Conservation (phyloP, 2,797 vertebrate genomes). For the Heliangelus exortis region DNA sequence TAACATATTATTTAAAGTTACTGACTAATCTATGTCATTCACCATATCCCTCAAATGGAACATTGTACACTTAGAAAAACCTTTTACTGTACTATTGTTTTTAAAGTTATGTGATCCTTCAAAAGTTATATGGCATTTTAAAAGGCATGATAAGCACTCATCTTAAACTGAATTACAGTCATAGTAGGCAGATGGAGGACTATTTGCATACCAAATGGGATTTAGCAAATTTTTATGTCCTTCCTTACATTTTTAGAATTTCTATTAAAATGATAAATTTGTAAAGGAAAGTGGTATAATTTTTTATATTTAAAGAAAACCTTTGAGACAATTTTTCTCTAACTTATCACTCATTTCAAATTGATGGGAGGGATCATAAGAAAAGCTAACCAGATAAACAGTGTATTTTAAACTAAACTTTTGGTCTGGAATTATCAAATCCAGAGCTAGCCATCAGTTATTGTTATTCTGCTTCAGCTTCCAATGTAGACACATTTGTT, state of each 20-base stretch:
- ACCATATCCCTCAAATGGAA: background rate
- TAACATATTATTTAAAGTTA: background rate
- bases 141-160: background rate
- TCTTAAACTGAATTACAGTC: background rate
- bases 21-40: background rate
- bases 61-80: background rate
- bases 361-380: background rate
- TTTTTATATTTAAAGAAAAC: background rate
- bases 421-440: background rate
- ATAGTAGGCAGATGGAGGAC: background rate
- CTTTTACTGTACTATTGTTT: background rate
- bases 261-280: background rate
- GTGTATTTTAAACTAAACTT: background rate
- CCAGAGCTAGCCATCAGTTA: background rate
- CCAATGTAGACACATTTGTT: background rate
- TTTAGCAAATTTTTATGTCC: background rate
- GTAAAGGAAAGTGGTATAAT: background rate
- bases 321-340: background rate
- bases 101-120: background rate
- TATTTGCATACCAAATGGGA: background rate
- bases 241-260: background rate
- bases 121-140: background rate
- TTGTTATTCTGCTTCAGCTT: background rate
- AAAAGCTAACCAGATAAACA: background rate
- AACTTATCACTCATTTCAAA: background rate